Base-by-base conservation (phyloP, 1,140 invertebrate genomes). In the Patella vulgata region DNA sequence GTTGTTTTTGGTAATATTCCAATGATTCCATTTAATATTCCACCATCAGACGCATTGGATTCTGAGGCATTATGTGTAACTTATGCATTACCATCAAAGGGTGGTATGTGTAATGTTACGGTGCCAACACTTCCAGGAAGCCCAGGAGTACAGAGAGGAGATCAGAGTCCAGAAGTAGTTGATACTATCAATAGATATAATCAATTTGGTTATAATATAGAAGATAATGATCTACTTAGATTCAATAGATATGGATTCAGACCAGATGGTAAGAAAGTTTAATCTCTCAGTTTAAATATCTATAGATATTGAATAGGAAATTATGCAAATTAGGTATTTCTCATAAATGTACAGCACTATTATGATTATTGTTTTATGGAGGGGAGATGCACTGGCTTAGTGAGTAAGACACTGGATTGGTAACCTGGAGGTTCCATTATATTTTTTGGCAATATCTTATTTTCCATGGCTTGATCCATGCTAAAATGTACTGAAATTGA, bases 21-120 rank as follows among this genome's bases (percentile, higher is more conserved):
- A 17, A 75, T 82, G 71, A 60, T 82, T 28, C 80, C 80, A 6
- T 82, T 80, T 63, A 80, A 79, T 61, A 67, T 77, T 62, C 68
- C 73, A 14, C 74, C 79, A 2, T 73, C 64, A 28, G 66, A 73
- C 46, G 71, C 79, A 6, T 64, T 82, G 25, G 75, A 81, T 62
- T 70, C 73, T 11, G 58, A 63, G 47, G 73, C 70, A n/a, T 60
- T 81, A 8, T 82, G 70, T 67, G 55, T 74, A 40, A 60, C 56
- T 14, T 65, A 66, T 53, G 44, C 50, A 21, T 31, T 68, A 14
- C 76, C 76, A 28, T 73, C 73, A 23, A 67, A 71, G 70, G 80
- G 73, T 60, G 27, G 56, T 27, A 63, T 55, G 5, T 73, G 68
- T 50, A 71, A 73, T 46, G 14, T 30, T 14, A 63, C 73, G 9